A percentile compares a stretch with the other conserved stretches of the same genome.
These are phyloP conservation scores for Melinaea menophilus DNA, from an alignment of 2,888 invertebrate species.

Conservation along the genomic window DNA sequence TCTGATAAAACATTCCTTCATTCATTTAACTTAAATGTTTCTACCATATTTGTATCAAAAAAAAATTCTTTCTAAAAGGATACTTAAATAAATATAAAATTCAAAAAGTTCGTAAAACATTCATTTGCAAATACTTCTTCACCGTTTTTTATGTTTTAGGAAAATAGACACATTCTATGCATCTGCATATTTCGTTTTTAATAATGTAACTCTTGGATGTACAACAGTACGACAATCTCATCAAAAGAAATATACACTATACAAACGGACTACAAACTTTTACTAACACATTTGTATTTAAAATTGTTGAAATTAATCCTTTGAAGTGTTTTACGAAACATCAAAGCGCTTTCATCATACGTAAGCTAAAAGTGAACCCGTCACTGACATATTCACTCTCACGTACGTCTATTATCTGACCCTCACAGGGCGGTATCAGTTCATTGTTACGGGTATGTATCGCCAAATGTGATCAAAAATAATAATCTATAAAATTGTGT, in stretches of 20 bases:
- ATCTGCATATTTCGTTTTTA: no score
- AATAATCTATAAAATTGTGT: constrained; percentile 22
- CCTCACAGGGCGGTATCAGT: constrained; percentile 47
- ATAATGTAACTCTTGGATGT: no score
- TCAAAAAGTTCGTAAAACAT: no score
- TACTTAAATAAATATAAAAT: no score
- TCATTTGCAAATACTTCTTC: no score
- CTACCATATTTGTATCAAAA: no score
- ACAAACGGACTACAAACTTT: background rate
- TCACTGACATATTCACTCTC: constrained; percentile 64
- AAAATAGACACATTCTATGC: no score
- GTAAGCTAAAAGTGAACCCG: constrained; percentile 53
- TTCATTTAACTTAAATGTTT: no score
- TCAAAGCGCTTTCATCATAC: constrained; percentile 42
- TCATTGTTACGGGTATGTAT: constrained; percentile 62
- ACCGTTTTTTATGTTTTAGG: no score
- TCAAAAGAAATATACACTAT: background rate
- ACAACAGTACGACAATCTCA: no score
- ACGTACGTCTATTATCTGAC: constrained; percentile 58
- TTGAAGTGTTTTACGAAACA: constrained; percentile 20
- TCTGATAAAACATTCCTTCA: no score
- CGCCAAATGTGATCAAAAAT: constrained; percentile 22
- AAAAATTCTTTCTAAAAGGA: no score
- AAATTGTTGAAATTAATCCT: constrained; percentile 33
- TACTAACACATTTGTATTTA: background rate